Evolutionary conservation across 1,140 invertebrate genomes (phyloP).

Genomic region (Lineus longissimus): DNA sequence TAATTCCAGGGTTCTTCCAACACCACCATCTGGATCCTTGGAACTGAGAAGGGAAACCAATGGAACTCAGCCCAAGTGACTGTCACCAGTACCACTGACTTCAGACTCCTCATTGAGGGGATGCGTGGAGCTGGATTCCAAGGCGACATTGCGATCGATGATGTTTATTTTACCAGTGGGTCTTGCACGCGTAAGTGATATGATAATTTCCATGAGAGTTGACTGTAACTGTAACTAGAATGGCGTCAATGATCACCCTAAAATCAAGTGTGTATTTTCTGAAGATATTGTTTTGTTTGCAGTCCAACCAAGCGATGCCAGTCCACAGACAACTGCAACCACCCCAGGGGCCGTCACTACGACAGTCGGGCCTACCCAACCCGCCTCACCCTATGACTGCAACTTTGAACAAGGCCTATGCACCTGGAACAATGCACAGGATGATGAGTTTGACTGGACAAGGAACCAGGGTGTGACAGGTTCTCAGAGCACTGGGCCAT

Average conservation of each 20-base stretch:
- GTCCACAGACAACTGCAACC: no score
- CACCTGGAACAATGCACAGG: conserved; percentile 29
- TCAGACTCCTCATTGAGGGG: conserved; percentile 26
- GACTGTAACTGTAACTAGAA: no score
- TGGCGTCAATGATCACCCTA: no score
- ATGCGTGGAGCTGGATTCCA: conserved; percentile 27
- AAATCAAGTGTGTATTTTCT: no score
- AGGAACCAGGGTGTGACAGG: conserved; percentile 28
- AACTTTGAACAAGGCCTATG: conserved; percentile 38
- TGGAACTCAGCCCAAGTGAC: neutral
- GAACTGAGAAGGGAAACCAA: neutral
- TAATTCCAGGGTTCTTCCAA: no score
- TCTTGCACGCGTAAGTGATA: conserved; percentile 10
- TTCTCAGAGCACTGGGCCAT: conserved; percentile 35
- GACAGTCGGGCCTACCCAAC: no score
- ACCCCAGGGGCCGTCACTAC: no score
- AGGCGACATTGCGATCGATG: conserved; percentile 48
- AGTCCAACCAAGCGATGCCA: neutral
- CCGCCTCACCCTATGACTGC: conserved; percentile 25
- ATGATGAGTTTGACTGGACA: conserved; percentile 45
- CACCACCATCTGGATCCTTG: neutral
- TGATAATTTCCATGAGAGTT: no score
- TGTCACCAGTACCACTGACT: neutral
- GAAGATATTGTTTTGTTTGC: no score
- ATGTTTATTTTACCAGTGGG: conserved; percentile 26